phyloP scores from a whole-genome alignment of 2,888 invertebrate species.

The Rotaria magnacalcarata region DNA sequence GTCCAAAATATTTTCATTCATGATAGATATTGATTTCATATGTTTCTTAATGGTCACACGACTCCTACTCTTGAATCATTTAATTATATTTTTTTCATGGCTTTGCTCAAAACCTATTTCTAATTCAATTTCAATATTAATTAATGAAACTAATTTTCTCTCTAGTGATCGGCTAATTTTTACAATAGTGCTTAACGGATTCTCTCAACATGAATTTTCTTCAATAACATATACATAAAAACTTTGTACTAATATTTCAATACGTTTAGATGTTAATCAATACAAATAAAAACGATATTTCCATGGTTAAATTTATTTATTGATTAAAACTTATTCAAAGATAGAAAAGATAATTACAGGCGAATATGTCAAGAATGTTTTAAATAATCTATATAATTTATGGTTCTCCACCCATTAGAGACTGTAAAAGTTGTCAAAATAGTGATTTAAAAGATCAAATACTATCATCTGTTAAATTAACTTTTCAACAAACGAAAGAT shows the following conservation, averaged over 20 bases:
- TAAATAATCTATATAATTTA: not conserved
- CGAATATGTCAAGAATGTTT: not conserved
- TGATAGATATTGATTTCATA: not conserved
- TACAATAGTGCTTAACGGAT: not conserved
- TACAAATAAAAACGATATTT: not conserved
- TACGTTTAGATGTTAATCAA: not conserved
- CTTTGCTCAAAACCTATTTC: not conserved
- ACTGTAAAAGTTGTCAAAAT: not conserved
- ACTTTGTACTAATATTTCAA: not conserved
- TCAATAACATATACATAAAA: not conserved
- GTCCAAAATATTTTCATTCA: not conserved
- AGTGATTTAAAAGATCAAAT: not conserved
- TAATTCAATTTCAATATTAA: not conserved
- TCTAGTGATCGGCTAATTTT: not conserved
- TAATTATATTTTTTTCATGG: not conserved
- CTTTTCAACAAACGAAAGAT: conserved; percentile 1
- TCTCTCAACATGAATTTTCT: not conserved
- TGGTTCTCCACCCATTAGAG: not conserved
- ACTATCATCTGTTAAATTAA: not conserved
- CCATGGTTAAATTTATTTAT: not conserved
- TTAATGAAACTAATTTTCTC: not conserved
- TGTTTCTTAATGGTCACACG: not conserved
- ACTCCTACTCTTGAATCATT: not conserved
- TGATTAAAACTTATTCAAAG: not conserved
- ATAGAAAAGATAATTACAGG: not conserved